phyloP scores from a whole-genome alignment of 2,113 vertebrate species.

The Psittacara wagleri region DNA sequence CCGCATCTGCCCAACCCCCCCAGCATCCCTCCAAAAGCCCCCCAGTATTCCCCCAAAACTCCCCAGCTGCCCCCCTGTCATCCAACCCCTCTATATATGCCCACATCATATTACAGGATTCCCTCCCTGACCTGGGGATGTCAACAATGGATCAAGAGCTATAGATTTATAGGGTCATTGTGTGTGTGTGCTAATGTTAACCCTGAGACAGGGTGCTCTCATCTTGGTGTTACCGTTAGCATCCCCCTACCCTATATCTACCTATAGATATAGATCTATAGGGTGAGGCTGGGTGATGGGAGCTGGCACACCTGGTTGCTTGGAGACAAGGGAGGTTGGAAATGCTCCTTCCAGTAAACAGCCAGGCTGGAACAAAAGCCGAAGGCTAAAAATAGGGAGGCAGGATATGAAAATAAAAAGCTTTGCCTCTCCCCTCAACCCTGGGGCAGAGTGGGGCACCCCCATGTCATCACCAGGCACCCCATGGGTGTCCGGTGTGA shows the following conservation, averaged over 20 bases:
- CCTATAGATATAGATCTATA: neutral
- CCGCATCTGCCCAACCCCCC: too few species aligned
- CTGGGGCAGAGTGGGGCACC: neutral
- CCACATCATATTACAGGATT: neutral
- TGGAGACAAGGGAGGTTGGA: conserved; percentile 53
- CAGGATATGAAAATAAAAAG: conserved; percentile 15
- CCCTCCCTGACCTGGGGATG: neutral
- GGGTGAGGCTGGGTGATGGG: neutral
- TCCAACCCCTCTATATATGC: neutral
- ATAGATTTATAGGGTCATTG: accelerated
- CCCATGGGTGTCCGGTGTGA: neutral
- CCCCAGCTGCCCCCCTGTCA: neutral
- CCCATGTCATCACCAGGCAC: accelerated
- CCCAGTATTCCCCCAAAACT: too few species aligned
- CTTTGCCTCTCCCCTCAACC: neutral
- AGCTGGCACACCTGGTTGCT: conserved; percentile 66
- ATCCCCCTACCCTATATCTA: neutral
- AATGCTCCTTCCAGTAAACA: conserved; percentile 65
- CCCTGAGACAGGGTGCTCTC: neutral
- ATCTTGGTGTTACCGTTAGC: accelerated
- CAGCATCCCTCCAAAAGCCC: neutral
- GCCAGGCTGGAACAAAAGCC: conserved; percentile 58
- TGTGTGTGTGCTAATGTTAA: neutral
- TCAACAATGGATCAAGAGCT: neutral
- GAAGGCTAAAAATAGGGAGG: conserved; percentile 62